phyloP scores from a whole-genome alignment of 1,140 invertebrate genomes.

The Pristionchus pacificus region DNA sequence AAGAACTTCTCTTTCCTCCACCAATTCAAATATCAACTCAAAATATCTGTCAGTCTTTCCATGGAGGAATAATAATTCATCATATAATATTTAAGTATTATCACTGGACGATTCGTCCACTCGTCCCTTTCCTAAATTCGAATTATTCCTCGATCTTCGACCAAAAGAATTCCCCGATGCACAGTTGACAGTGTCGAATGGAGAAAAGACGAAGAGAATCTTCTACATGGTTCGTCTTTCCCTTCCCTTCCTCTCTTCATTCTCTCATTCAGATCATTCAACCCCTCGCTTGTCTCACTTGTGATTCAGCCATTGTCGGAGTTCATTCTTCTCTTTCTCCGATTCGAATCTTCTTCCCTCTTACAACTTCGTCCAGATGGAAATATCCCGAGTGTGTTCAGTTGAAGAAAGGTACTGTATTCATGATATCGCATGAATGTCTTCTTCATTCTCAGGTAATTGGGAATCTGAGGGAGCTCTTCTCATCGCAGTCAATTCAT shows the following conservation, averaged over 20 bases:
- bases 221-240: slow-evolving; percentile 7
- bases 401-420: background rate
- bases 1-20: slow-evolving; percentile 13
- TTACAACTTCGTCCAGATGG: slow-evolving; percentile 38
- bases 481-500: slow-evolving; percentile 45
- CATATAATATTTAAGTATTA: background rate
- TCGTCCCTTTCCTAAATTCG: slow-evolving; percentile 35
- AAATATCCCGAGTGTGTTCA: slow-evolving; percentile 45
- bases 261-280: slow-evolving; percentile 18
- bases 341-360: slow-evolving; percentile 37
- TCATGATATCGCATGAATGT: background rate
- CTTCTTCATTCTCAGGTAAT: background rate
- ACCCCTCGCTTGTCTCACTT: slow-evolving; percentile 22
- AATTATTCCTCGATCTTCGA: slow-evolving; percentile 32
- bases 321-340: slow-evolving; percentile 11
- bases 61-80: too few species aligned
- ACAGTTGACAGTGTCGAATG: slow-evolving; percentile 1
- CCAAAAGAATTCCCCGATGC: slow-evolving; percentile 21
- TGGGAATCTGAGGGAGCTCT: slow-evolving; percentile 16
- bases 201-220: slow-evolving; percentile 4
- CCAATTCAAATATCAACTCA: slow-evolving; percentile 8
- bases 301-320: slow-evolving; percentile 13
- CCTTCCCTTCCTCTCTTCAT: slow-evolving; percentile 29
- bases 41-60: slow-evolving; percentile 20
- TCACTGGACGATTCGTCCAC: background rate